These are phyloP conservation scores for Leuciscus idus DNA, from an alignment of 2,113 vertebrate species.

Conservation along the genomic window DNA sequence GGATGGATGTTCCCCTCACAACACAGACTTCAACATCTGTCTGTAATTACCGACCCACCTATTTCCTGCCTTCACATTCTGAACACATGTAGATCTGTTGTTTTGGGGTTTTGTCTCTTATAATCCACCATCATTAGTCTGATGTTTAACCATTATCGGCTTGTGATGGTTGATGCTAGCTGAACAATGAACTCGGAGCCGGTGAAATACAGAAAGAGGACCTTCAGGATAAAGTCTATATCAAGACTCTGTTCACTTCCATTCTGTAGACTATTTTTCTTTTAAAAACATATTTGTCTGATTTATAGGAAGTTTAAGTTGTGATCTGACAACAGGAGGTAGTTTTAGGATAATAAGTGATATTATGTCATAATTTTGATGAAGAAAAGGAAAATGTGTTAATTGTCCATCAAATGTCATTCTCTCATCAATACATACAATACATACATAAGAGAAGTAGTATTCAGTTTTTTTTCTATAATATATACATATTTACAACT, in stretches of 20 bases:
- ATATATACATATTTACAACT: slow-evolving; percentile 31
- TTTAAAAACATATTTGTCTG: neutral
- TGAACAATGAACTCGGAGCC: neutral
- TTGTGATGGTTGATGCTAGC: neutral
- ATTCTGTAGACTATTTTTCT: neutral
- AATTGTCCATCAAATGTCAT: neutral
- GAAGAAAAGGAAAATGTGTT: neutral
- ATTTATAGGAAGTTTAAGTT: neutral
- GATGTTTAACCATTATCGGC: neutral
- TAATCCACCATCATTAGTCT: neutral
- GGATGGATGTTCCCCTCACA: neutral
- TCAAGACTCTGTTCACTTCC: no score
- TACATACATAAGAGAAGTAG: slow-evolving; percentile 32
- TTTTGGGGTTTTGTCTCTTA: neutral
- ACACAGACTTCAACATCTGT: slow-evolving; percentile 4
- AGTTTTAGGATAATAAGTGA: neutral
- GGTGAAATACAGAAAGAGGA: no score
- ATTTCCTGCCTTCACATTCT: neutral
- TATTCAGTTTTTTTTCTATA: slow-evolving; percentile 10
- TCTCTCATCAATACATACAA: neutral
- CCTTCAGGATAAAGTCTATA: no score
- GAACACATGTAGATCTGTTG: neutral
- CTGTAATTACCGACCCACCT: neutral
- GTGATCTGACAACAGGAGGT: neutral
- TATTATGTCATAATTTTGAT: neutral